A percentile compares a stretch with the other conserved stretches of the same genome.
Evolutionary conservation across 2,888 invertebrate species (phyloP).

Genomic region (Pammene fasciana): DNA sequence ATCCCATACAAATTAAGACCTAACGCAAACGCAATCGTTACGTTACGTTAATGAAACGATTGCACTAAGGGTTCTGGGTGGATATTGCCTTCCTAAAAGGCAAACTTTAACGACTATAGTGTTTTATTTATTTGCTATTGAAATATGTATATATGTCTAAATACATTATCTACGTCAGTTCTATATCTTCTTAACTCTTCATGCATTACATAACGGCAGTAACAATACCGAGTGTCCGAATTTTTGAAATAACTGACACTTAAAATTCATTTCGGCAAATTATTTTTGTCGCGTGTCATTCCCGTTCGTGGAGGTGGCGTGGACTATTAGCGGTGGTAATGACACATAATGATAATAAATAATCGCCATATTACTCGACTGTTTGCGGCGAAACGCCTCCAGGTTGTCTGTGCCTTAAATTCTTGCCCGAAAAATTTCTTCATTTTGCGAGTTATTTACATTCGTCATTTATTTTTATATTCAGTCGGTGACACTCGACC

Average conservation of each 20-base stretch:
- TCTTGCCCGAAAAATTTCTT: conserved; percentile 29
- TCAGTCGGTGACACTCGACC: neutral
- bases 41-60: too few relatives aligned
- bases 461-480: neutral
- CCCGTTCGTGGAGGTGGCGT: conserved; percentile 44
- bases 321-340: conserved; percentile 75
- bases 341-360: conserved; percentile 76
- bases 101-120: too few relatives aligned
- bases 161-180: neutral
- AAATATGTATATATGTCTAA: too few relatives aligned
- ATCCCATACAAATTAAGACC: too few relatives aligned
- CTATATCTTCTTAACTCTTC: conserved; percentile 6
- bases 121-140: too few relatives aligned
- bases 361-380: conserved; percentile 68
- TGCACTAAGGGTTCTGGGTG: too few relatives aligned
- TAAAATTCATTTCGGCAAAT: conserved; percentile 64
- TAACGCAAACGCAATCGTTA: too few relatives aligned
- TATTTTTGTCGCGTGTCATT: conserved; percentile 67
- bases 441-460: conserved; percentile 16
- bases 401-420: conserved; percentile 44
- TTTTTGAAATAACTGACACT: conserved; percentile 64
- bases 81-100: too few relatives aligned
- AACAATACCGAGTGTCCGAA: conserved; percentile 10
- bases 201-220: neutral
- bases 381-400: conserved; percentile 50